phyloP scores from a whole-genome alignment of 2,888 invertebrate genomes.

The Agrotis clavis region DNA sequence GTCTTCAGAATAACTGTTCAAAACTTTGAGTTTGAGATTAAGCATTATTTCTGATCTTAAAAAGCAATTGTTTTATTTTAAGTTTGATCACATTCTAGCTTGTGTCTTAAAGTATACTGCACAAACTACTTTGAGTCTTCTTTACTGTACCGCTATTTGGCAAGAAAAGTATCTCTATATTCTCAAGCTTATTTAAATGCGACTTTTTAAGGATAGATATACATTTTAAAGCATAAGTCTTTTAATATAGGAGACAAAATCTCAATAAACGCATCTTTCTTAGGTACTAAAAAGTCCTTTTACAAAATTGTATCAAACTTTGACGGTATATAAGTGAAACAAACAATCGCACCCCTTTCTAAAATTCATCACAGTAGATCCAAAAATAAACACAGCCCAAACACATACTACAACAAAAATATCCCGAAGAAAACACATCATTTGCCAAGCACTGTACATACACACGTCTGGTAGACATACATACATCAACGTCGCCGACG shows the following conservation, averaged over 20 bases:
- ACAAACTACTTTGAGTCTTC: neutral
- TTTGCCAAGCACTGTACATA: conserved; percentile 56
- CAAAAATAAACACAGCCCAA: conserved; percentile 1
- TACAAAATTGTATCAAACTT: too few relatives aligned
- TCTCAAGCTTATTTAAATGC: too few relatives aligned
- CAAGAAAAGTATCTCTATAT: too few relatives aligned
- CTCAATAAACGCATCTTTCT: too few relatives aligned
- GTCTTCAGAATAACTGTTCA: conserved; percentile 50
- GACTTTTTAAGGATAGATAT: too few relatives aligned
- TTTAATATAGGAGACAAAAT: too few relatives aligned
- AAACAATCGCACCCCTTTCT: neutral
- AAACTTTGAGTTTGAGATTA: conserved; percentile 39
- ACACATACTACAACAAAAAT: conserved; percentile 8
- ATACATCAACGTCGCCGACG: conserved; percentile 82
- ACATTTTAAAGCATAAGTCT: too few relatives aligned
- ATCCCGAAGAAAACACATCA: conserved; percentile 46
- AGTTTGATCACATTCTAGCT: neutral
- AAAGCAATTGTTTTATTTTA: conserved; percentile 9
- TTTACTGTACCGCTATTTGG: neutral
- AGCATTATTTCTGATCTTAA: conserved; percentile 31
- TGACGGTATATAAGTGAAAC: too few relatives aligned
- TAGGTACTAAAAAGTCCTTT: too few relatives aligned
- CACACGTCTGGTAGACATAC: conserved; percentile 55
- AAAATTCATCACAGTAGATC: neutral
- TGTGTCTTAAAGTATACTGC: neutral